phyloP scores from a whole-genome alignment of 2,113 vertebrate genomes.

The Pelusios castaneus region DNA sequence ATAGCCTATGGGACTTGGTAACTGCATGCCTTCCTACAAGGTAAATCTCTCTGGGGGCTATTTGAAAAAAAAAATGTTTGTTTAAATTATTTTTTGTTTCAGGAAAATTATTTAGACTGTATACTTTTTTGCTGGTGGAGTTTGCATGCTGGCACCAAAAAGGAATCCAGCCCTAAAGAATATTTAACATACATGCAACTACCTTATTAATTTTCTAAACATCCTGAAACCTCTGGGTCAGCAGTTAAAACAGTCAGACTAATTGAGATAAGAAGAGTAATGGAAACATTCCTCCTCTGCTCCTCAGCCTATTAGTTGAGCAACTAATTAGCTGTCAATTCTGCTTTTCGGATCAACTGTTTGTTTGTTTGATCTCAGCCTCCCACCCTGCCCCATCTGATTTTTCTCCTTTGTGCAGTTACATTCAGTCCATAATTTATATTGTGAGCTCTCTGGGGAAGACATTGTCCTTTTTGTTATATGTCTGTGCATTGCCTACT shows the following conservation, averaged over 20 bases:
- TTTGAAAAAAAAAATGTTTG: not conserved
- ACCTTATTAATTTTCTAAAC: not conserved
- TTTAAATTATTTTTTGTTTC: not conserved
- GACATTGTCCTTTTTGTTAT: not conserved
- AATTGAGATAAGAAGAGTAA: not conserved
- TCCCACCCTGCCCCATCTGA: not conserved
- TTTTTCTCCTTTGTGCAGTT: not conserved
- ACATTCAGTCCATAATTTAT: not conserved
- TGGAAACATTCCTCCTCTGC: not conserved
- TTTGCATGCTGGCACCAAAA: not conserved
- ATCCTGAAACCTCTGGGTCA: not conserved
- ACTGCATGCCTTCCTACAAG: not conserved
- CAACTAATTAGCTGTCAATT: not conserved
- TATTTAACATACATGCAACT: not conserved
- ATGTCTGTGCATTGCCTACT: not conserved
- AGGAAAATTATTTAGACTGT: not conserved
- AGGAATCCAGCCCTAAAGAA: not conserved
- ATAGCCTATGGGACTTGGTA: not conserved
- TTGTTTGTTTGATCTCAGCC: not conserved
- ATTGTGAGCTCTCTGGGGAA: not conserved
- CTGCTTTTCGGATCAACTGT: not conserved
- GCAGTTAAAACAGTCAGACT: not conserved
- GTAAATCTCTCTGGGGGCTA: not conserved
- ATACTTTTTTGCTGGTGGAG: fast-evolving
- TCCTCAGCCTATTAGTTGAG: not conserved